Percentiles rank a stretch among this genome's conserved stretches.
phyloP scores from a whole-genome alignment of 2,888 invertebrate species.

The Aquatica leii region DNA sequence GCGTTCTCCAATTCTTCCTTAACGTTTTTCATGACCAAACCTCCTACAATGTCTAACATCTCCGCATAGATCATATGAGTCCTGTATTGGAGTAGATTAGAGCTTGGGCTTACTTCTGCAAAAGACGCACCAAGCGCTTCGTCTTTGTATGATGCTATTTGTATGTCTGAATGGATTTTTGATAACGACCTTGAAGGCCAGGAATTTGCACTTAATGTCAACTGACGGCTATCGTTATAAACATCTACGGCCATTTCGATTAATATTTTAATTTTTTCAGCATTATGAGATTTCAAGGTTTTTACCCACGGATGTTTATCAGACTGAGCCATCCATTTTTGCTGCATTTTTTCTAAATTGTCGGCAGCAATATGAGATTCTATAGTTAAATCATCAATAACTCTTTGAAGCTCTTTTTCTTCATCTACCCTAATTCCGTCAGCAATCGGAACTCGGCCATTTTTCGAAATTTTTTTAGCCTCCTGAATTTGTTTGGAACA shows the following conservation, averaged over 20 bases:
- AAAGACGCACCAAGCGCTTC: neutral
- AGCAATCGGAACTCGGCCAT: neutral
- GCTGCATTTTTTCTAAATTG: too few relatives aligned
- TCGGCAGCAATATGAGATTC: neutral
- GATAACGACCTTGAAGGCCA: neutral
- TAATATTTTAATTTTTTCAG: constrained; percentile 1
- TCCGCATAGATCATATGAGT: neutral
- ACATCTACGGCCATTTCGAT: neutral
- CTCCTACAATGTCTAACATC: too few relatives aligned
- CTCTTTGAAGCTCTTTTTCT: neutral
- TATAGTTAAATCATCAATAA: too few relatives aligned
- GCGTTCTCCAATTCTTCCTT: too few relatives aligned
- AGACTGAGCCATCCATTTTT: constrained; percentile 4
- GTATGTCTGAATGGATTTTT: neutral
- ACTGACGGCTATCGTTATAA: too few relatives aligned
- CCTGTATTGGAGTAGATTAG: neutral
- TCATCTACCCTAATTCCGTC: neutral
- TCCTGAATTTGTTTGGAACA: too few relatives aligned
- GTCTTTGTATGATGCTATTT: too few relatives aligned
- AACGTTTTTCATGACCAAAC: too few relatives aligned
- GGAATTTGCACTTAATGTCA: too few relatives aligned
- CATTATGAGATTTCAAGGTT: too few relatives aligned
- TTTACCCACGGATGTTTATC: constrained; percentile 12
- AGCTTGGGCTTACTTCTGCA: neutral
- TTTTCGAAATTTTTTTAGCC: too few relatives aligned